Evolutionary conservation across 2,113 vertebrate genomes (phyloP).

Genomic region (Thalassarche chlororhynchos): DNA sequence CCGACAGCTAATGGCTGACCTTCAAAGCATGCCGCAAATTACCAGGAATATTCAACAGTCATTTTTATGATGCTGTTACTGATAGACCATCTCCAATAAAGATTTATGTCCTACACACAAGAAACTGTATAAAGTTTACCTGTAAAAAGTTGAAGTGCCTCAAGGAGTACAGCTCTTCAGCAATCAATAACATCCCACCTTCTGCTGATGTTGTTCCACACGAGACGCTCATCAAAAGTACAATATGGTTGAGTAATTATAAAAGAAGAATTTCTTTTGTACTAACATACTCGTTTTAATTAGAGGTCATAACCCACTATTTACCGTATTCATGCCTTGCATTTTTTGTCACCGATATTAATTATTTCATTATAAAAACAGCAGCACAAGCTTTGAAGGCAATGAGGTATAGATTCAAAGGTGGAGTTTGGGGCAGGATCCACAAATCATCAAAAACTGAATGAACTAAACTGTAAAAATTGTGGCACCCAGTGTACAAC

Average conservation of each 20-base stretch:
- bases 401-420: neutral
- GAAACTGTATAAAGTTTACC: neutral
- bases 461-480: neutral
- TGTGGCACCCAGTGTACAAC: neutral
- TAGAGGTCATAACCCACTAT: neutral
- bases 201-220: neutral
- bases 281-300: neutral
- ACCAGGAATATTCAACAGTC: constrained; percentile 17
- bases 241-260: neutral
- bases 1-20: neutral
- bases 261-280: neutral
- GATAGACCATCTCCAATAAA: neutral
- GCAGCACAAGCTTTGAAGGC: neutral
- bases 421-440: neutral
- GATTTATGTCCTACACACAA: neutral
- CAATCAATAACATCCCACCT: neutral
- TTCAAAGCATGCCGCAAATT: neutral
- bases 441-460: constrained; percentile 9
- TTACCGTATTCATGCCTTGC: neutral
- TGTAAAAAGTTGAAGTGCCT: neutral
- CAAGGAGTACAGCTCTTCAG: neutral
- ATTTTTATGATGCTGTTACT: neutral
- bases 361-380: neutral
- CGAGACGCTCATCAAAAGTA: neutral
- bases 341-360: neutral